A percentile compares a stretch with the other conserved stretches of the same genome.
Evolutionary conservation across 2,113 vertebrate species (phyloP).

Genomic region (Macquaria ambigua): DNA sequence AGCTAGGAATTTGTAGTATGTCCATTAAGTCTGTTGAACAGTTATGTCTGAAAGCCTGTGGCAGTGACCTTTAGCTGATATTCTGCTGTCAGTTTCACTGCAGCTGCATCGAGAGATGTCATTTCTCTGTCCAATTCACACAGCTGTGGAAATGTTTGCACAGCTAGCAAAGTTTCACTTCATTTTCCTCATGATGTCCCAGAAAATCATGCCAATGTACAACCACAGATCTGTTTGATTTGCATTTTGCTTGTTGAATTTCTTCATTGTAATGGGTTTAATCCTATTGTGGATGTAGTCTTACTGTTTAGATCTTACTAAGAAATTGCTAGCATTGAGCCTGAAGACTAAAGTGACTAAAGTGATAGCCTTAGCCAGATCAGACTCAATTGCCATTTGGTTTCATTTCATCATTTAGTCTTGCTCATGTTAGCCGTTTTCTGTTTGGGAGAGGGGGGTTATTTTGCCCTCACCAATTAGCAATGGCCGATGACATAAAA

Average conservation of each 20-base stretch:
- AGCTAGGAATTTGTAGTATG: neutral
- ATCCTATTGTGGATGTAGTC: neutral
- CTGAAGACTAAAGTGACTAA: neutral
- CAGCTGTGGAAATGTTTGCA: neutral
- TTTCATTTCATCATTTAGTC: neutral
- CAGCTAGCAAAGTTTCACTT: neutral
- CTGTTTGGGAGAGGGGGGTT: neutral
- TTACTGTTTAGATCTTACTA: neutral
- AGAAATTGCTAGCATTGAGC: too few species aligned
- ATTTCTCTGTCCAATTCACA: neutral
- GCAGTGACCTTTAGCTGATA: constrained; percentile 16
- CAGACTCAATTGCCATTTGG: neutral
- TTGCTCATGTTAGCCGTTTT: neutral
- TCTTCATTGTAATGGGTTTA: neutral
- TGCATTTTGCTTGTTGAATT: neutral
- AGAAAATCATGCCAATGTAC: neutral
- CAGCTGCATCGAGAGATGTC: neutral
- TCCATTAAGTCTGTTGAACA: constrained; percentile 1
- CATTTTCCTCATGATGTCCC: neutral
- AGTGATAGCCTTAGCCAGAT: neutral
- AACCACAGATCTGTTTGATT: neutral
- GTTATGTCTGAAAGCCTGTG: constrained; percentile 23
- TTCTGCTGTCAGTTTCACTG: neutral
- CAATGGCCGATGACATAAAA: too few species aligned
- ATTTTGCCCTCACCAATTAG: neutral